Percentiles rank a stretch among this genome's conserved stretches.
phyloP scores from a whole-genome alignment of 2,888 invertebrate genomes.

The Xanthia icteritia region DNA sequence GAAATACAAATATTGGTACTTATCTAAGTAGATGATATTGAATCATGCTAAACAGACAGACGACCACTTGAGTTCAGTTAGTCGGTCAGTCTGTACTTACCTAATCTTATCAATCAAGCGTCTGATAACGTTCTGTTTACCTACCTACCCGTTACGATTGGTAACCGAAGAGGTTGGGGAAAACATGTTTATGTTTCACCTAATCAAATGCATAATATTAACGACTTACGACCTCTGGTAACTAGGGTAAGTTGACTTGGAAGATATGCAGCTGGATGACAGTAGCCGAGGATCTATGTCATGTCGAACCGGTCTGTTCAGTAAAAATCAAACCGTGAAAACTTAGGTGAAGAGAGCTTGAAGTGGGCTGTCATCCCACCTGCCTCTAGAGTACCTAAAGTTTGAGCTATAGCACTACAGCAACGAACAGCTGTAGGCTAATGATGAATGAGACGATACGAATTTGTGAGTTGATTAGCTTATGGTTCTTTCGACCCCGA shows the following conservation, averaged over 20 bases:
- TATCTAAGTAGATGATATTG: slow-evolving; percentile 1
- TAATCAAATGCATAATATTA: slow-evolving; percentile 9
- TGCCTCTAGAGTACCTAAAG: too few relatives aligned
- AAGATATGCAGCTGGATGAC: neutral
- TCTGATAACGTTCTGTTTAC: slow-evolving; percentile 48
- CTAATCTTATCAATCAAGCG: slow-evolving; percentile 45
- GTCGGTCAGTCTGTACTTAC: slow-evolving; percentile 48
- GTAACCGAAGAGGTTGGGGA: neutral
- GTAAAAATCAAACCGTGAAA: too few relatives aligned
- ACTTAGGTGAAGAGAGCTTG: neutral
- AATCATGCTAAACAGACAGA: neutral
- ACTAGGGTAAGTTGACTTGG: neutral
- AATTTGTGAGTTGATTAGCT: neutral
- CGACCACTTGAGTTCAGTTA: slow-evolving; percentile 36
- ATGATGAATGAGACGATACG: neutral
- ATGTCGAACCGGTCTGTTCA: neutral
- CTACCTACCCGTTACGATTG: slow-evolving; percentile 15
- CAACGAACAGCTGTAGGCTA: too few relatives aligned
- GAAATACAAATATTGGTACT: neutral
- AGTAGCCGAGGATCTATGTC: too few relatives aligned
- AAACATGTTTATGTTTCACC: slow-evolving; percentile 23
- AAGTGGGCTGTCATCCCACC: neutral
- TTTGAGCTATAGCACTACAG: too few relatives aligned
- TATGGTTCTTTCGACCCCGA: neutral
- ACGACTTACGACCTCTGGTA: neutral